These are phyloP conservation scores for Varecia variegata DNA, from an alignment of 2,797 vertebrate species.

Conservation along the genomic window DNA sequence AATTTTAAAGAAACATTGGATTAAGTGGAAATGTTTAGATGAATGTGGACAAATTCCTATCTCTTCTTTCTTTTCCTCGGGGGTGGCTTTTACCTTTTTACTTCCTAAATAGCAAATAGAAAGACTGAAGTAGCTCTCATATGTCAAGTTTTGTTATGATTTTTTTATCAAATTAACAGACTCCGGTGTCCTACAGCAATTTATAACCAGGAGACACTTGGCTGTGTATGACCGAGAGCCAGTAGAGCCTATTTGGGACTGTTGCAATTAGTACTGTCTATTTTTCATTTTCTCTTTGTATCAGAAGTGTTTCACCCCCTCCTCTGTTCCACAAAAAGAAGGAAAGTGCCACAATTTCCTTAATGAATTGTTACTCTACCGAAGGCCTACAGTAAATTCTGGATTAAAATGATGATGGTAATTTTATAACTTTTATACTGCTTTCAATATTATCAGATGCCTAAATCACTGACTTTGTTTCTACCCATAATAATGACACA, in stretches of 20 bases:
- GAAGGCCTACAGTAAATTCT: not conserved
- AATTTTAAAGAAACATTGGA: not conserved
- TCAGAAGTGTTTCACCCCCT: not conserved
- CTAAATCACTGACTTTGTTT: not conserved
- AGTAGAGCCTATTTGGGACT: not conserved
- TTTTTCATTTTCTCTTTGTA: slow-evolving; percentile 18
- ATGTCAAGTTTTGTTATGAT: not conserved
- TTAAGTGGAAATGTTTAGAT: not conserved
- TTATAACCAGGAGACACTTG: not conserved
- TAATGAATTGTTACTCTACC: not conserved
- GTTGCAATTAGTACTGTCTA: not conserved
- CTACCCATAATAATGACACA: not conserved
- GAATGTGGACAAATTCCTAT: not conserved
- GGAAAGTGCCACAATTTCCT: not conserved
- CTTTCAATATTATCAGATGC: not conserved
- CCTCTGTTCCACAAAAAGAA: not conserved
- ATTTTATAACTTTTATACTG: not conserved
- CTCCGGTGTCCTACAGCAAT: not conserved
- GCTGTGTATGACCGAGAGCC: not conserved
- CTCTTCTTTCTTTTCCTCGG: not conserved
- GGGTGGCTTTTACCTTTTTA: not conserved
- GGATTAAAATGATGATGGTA: not conserved
- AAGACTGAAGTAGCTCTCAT: not conserved
- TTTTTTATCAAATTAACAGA: not conserved
- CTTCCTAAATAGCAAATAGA: slow-evolving; percentile 8